phyloP scores from a whole-genome alignment of 2,888 invertebrate species.

The Eustalomyia histrio region DNA sequence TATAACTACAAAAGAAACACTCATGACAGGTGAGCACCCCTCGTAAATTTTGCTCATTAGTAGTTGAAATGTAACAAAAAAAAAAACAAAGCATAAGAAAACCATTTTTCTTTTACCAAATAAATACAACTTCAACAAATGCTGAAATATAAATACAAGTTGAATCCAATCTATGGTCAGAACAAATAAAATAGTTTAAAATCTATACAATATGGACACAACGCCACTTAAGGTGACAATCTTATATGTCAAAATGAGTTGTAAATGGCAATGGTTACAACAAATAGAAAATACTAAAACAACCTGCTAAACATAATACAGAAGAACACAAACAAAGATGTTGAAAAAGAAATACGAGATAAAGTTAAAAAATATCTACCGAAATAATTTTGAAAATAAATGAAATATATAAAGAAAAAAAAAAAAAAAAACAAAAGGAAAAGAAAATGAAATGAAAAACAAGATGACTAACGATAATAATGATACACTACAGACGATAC shows the following conservation, averaged over 20 bases:
- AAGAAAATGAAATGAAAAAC: slow-evolving; percentile 4
- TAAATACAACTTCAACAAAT: slow-evolving; percentile 14
- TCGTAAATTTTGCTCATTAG: slow-evolving; percentile 64
- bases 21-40: slow-evolving; percentile 56
- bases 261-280: slow-evolving; percentile 61
- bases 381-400: slow-evolving; percentile 38
- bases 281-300: slow-evolving; percentile 19
- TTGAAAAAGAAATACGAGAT: not conserved
- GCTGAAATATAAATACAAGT: slow-evolving; percentile 21
- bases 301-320: slow-evolving; percentile 44
- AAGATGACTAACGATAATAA: slow-evolving; percentile 62
- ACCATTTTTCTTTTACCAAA: slow-evolving; percentile 37
- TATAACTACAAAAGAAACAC: slow-evolving; percentile 12
- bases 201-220: slow-evolving; percentile 61
- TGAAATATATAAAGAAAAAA: slow-evolving; percentile 7
- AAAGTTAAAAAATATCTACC: slow-evolving; percentile 39
- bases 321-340: slow-evolving; percentile 17
- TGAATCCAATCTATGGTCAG: slow-evolving; percentile 9
- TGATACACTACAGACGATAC: slow-evolving; percentile 46
- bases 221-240: slow-evolving; percentile 68
- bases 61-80: slow-evolving; percentile 8
- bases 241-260: slow-evolving; percentile 67
- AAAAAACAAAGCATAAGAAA: slow-evolving; percentile 25
- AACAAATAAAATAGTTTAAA: slow-evolving; percentile 44
- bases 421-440: too few relatives aligned